Conservation (phyloP, 1,140 invertebrate species). For the Hylaeus anthracinus region DNA sequence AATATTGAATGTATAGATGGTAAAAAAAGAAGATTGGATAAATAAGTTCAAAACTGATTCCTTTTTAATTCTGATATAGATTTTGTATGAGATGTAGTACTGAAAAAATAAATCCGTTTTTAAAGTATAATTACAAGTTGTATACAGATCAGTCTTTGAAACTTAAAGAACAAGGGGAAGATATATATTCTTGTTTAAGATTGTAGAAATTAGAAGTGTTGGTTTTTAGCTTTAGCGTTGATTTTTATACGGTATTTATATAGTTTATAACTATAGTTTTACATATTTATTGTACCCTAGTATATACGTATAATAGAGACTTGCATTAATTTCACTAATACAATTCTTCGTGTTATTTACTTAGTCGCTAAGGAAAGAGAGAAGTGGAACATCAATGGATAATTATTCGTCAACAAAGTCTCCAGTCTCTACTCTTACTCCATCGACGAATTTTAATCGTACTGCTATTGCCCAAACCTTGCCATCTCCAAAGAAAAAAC, state of each 20-base stretch:
- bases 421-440: slow-evolving; percentile 45
- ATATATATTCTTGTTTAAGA: not conserved
- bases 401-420: slow-evolving; percentile 62
- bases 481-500: slow-evolving; percentile 62
- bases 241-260: not conserved
- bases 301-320: not conserved
- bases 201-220: not conserved
- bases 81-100: slow-evolving; percentile 76
- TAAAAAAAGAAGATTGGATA: slow-evolving; percentile 44
- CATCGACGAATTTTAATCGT: slow-evolving; percentile 63
- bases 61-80: slow-evolving; percentile 72
- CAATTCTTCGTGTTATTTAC: slow-evolving; percentile 67
- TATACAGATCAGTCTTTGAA: not conserved
- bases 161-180: not conserved
- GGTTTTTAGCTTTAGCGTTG: not conserved
- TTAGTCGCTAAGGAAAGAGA: slow-evolving; percentile 70
- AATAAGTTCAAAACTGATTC: slow-evolving; percentile 61
- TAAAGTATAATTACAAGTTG: slow-evolving; percentile 61
- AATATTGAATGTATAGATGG: slow-evolving; percentile 51
- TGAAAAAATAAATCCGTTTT: slow-evolving; percentile 77
- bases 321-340: slow-evolving; percentile 59
- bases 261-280: slow-evolving; percentile 5
- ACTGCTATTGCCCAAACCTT: slow-evolving; percentile 66
- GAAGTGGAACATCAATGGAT: slow-evolving; percentile 74
- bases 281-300: slow-evolving; percentile 18